These are phyloP conservation scores for Trinorchestia longiramus DNA, from an alignment of 1,140 invertebrate genomes.

Conservation along the genomic window DNA sequence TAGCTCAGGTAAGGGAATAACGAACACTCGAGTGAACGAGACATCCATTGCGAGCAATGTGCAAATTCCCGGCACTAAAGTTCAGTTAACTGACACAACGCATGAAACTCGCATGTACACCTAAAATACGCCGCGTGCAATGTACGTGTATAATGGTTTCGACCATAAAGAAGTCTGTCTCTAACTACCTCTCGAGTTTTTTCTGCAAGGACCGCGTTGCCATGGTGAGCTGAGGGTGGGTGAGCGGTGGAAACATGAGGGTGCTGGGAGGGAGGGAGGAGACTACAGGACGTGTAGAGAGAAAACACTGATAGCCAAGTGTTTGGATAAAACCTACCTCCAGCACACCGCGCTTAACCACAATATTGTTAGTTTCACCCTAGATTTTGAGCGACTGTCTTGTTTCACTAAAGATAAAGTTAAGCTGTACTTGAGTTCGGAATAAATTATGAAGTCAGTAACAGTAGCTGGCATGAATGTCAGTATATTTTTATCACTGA, in stretches of 20 bases:
- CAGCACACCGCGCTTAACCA: background rate
- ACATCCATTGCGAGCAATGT: background rate
- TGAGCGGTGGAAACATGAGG: background rate
- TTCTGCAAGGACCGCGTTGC: background rate
- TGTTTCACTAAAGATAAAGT: background rate
- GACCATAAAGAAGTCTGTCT: conserved; percentile 17
- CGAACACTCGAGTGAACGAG: background rate
- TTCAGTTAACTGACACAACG: background rate
- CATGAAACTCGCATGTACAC: background rate
- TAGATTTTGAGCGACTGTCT: background rate
- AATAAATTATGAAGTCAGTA: background rate
- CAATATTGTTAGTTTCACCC: conserved; percentile 14
- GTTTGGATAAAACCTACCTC: background rate
- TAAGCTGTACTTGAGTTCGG: background rate
- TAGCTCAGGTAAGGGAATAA: background rate
- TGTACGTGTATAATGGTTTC: background rate
- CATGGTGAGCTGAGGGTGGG: background rate
- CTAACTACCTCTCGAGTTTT: conserved; percentile 18
- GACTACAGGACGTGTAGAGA: background rate
- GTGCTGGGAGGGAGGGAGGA: background rate
- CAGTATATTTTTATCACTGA: no score
- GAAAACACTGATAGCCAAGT: conserved; percentile 43
- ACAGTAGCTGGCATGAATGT: background rate
- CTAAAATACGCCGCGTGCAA: background rate
- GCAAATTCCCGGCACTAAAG: background rate